These are phyloP conservation scores for Coelogynopora nodosa DNA, from an alignment of 2,888 invertebrate species.

Conservation along the genomic window DNA sequence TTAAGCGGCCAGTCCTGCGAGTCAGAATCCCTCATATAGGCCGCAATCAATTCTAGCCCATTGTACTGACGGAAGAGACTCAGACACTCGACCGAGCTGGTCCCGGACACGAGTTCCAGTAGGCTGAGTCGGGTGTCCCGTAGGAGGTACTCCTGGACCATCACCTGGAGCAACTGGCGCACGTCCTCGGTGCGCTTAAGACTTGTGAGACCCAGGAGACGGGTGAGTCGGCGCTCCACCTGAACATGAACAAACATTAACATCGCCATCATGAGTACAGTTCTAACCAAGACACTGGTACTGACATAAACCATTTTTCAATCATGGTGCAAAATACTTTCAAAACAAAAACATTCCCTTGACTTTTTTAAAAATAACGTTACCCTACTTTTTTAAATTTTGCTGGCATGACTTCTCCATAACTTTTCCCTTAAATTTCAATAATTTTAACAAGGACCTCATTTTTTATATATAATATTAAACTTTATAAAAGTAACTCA, in stretches of 20 bases:
- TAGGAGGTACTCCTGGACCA: conserved; percentile 42
- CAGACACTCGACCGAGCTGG: conserved; percentile 32
- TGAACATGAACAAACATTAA: background rate
- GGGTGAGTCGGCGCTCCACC: conserved; percentile 27
- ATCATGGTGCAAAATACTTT: too few species aligned
- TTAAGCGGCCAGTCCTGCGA: background rate
- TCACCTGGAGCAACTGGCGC: conserved; percentile 10
- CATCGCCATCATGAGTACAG: too few species aligned
- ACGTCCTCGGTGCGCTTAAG: conserved; percentile 27
- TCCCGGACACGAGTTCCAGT: conserved; percentile 6
- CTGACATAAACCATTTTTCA: too few species aligned
- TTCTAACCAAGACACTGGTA: too few species aligned
- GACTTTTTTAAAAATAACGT: too few species aligned
- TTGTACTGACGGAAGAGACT: conserved; percentile 43
- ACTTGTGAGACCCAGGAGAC: background rate
- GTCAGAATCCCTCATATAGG: conserved; percentile 43
- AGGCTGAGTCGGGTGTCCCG: conserved; percentile 40
- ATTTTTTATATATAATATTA: too few species aligned
- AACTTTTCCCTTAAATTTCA: too few species aligned
- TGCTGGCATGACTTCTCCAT: too few species aligned
- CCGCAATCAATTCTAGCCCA: conserved; percentile 42
- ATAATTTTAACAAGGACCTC: too few species aligned
- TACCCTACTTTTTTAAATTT: too few species aligned
- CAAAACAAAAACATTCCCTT: too few species aligned
- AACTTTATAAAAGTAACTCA: too few species aligned